phyloP scores from a whole-genome alignment of 2,797 vertebrate species.

The Natrix natrix region DNA sequence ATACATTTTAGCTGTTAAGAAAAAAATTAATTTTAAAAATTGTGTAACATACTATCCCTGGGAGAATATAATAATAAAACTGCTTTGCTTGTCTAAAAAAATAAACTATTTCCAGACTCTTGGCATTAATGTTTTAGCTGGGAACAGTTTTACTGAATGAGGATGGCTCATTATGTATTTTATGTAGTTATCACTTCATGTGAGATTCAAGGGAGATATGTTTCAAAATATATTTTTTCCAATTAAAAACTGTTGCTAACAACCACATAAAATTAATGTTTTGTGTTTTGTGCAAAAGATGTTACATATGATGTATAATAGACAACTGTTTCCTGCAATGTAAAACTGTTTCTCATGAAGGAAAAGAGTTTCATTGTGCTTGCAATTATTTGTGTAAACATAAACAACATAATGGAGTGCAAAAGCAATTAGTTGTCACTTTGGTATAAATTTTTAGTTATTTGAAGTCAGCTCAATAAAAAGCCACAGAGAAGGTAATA shows the following conservation, averaged over 20 bases:
- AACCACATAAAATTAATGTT: background rate
- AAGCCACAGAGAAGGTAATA: background rate
- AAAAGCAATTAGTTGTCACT: background rate
- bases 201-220: background rate
- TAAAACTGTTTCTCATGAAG: background rate
- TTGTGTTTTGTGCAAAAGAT: background rate
- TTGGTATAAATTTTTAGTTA: background rate
- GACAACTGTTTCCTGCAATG: background rate
- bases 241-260: background rate
- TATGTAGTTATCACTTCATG: background rate
- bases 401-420: background rate
- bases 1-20: background rate
- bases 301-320: background rate
- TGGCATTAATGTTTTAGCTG: background rate
- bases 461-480: background rate
- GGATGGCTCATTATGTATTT: background rate
- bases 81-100: background rate
- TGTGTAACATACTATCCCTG: background rate
- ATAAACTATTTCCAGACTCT: slow-evolving; percentile 3
- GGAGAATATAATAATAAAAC: background rate
- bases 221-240: background rate
- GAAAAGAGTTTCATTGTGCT: background rate
- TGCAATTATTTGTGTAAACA: background rate
- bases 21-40: background rate
- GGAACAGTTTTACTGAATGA: background rate